phyloP scores from a whole-genome alignment of 2,888 invertebrate genomes.

The Diploptera punctata region DNA sequence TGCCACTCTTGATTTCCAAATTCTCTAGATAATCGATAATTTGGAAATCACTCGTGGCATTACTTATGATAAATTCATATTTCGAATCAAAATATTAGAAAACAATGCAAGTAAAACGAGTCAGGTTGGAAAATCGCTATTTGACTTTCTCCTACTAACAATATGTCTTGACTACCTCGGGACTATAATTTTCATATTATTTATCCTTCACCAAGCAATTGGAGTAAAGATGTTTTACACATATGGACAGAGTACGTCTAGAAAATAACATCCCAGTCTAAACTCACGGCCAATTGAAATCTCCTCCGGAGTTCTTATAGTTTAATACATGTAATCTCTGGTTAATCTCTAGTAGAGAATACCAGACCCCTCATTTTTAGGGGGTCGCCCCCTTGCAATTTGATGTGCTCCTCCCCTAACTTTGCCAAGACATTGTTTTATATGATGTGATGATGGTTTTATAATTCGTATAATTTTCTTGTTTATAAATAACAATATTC shows the following conservation, averaged over 20 bases:
- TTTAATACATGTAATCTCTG: constrained; percentile 22
- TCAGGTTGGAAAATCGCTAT: too few relatives aligned
- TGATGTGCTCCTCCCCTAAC: background rate
- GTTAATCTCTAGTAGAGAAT: background rate
- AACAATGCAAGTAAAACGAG: background rate
- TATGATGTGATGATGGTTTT: constrained; percentile 24
- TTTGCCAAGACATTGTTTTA: constrained; percentile 23
- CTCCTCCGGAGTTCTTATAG: background rate
- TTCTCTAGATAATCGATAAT: too few relatives aligned
- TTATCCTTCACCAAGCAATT: too few relatives aligned
- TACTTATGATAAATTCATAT: too few relatives aligned
- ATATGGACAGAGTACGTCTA: background rate
- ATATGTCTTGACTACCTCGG: background rate
- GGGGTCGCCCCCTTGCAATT: constrained; percentile 19
- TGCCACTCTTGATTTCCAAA: too few relatives aligned
- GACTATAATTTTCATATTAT: background rate
- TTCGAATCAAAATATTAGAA: background rate
- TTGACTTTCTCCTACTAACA: background rate
- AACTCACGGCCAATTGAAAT: constrained; percentile 21
- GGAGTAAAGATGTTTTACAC: too few relatives aligned
- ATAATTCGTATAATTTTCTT: constrained; percentile 14
- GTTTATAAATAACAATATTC: constrained; percentile 28
- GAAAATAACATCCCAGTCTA: background rate
- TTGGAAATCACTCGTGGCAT: too few relatives aligned
- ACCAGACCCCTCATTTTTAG: background rate